Base-by-base conservation (phyloP, 2,113 vertebrate genomes). In the Elephantulus edwardii region DNA sequence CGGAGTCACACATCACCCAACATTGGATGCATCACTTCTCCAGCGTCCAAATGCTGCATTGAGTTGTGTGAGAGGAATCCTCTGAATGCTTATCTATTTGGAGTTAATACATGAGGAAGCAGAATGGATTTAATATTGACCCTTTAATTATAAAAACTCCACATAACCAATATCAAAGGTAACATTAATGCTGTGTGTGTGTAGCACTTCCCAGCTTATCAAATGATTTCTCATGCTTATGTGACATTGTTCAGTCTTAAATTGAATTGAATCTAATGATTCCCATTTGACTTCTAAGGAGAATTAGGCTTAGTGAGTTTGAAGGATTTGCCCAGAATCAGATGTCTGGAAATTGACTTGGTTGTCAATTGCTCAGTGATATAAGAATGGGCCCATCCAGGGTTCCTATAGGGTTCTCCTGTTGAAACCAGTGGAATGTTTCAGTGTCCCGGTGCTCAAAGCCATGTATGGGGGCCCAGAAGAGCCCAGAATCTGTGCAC, bases 151-250 rank as follows among this genome's bases (percentile, higher is more conserved):
- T 56, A n/a, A 68, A 76, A 68, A 8, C 35, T 70, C 74, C 11
- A 12, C 12, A 14, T 5, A 24, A 22, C 75, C 11, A 2, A 4
- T 6, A 0, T 22, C 19, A 40, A 7, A 1, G 24, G 50, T 22
- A 38, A 71, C 62, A 1, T 42, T 6, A 9, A 42, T 22, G 42
- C 35, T 40, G 12, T 9, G 62, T 50, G 38, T 24, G 24, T 20
- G 5, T 2, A 60, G 52, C 8, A 11, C 52, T 24, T 22, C 3
- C 0, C 19, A 14, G 14, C 13, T 40, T 35, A 16, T 16, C 3
- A 24, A 66, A 44, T 6, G 40, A 11, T 22, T 17, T 58, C 22
- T 11, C 16, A 1, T 1, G 5, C 46, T 46, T 54, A 11, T 5
- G 38, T 16, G 8, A 14, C 6, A 22, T 19, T 3, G 22, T 3